A percentile compares a stretch with the other conserved stretches of the same genome.
Conservation (phyloP, 2,888 invertebrate genomes). For the Auanema freiburgensis region DNA sequence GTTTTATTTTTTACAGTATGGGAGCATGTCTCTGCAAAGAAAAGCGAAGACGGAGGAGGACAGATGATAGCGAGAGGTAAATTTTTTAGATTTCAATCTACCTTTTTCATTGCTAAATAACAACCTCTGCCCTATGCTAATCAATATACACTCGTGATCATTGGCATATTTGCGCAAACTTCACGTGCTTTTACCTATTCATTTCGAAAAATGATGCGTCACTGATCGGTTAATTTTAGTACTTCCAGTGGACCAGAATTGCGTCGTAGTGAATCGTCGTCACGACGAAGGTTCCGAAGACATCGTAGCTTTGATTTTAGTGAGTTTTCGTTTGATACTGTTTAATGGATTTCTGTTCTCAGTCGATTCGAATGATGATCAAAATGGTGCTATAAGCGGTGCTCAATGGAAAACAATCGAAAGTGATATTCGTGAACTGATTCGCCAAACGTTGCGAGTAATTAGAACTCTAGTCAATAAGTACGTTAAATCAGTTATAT, state of each 20-base stretch:
- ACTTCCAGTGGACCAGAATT: too few relatives aligned
- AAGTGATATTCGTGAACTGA: constrained; percentile 71
- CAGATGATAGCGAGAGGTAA: constrained; percentile 7
- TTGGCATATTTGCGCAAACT: not conserved
- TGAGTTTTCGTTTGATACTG: constrained; percentile 1
- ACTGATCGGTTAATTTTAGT: too few relatives aligned
- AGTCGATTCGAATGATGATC: constrained; percentile 4
- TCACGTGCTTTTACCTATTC: too few relatives aligned
- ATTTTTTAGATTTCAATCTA: not conserved
- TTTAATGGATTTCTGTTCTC: not conserved
- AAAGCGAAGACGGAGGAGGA: constrained; percentile 61
- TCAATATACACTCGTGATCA: not conserved
- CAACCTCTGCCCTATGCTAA: not conserved
- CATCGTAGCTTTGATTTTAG: not conserved
- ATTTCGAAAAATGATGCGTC: too few relatives aligned
- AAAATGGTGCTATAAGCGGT: not conserved
- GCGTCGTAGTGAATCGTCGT: too few relatives aligned
- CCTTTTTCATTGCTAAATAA: not conserved
- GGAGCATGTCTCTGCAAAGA: constrained; percentile 80
- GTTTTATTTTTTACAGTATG: constrained; percentile 68
- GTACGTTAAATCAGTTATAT: constrained; percentile 69
- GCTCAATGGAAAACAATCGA: constrained; percentile 8
- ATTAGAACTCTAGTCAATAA: constrained; percentile 83
- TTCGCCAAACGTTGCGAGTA: constrained; percentile 79
- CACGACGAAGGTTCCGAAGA: too few relatives aligned